Conservation (phyloP, 2,888 invertebrate genomes). For the Nomada flava region DNA sequence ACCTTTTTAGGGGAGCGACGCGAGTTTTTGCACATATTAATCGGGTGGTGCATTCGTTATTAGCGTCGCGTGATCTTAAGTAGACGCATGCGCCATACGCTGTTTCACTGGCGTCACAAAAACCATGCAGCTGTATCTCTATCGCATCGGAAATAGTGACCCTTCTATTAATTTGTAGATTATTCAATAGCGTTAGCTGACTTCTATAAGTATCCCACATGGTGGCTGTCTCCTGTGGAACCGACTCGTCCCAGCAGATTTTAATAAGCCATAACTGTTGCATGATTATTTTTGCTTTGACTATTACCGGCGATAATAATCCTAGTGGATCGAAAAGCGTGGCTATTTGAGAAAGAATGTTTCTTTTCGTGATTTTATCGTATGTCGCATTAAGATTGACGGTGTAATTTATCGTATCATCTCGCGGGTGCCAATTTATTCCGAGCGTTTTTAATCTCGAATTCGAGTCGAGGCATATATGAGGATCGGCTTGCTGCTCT, state of each 20-base stretch:
- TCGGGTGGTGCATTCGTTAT: not conserved
- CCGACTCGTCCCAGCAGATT: not conserved
- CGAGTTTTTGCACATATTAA: no score
- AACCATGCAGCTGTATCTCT: not conserved
- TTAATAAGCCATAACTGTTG: no score
- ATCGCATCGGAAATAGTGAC: not conserved
- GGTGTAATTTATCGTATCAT: not conserved
- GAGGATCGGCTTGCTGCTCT: not conserved
- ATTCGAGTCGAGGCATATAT: not conserved
- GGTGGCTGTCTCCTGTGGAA: not conserved
- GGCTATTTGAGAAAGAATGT: not conserved
- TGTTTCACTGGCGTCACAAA: not conserved
- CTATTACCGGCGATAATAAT: not conserved
- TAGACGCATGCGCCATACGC: not conserved
- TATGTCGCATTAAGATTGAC: not conserved
- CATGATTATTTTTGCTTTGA: not conserved
- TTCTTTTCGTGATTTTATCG: not conserved
- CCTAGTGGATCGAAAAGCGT: not conserved
- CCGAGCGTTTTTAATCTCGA: not conserved
- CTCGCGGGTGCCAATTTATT: not conserved
- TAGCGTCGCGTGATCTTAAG: not conserved
- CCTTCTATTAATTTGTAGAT: no score
- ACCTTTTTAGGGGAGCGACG: no score
- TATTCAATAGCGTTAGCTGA: not conserved
- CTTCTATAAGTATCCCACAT: no score